Base-by-base conservation (phyloP, 2,113 vertebrate genomes). In the Cinclus cinclus region DNA sequence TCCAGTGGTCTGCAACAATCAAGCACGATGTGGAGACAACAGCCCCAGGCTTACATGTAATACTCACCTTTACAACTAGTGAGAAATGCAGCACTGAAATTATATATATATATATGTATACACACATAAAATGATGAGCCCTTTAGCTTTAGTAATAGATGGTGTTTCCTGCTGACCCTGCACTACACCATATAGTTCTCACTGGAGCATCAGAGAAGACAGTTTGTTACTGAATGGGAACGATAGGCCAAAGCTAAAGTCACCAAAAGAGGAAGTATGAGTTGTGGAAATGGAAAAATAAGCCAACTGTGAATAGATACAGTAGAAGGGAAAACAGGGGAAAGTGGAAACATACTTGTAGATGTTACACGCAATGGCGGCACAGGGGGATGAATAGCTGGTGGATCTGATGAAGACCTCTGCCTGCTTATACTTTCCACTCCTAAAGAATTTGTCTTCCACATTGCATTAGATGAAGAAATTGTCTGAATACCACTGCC, bases 351-450 rank as follows among this genome's bases (percentile, higher is more conserved):
- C 98, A 96, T 98, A 99, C 99, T 99, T 98, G 99, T 98, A 93
- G 99, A 99, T 87, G 99, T 99, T 97, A 99, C 98, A 83, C 99
- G 98, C 92, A 99, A 96, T 67, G 99, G 99, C 71, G 99, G 99
- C 74, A 98, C 98, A 76, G 99, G 99, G 37, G 99, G 99, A 96
- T 99, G 99, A 98, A 99, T 99, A 98, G 99, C 98, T 97, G 99
- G 99, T 90, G 99, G 99, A 98, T 99, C 99, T 67, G 99, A 99
- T 93, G 99, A 99, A 59, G 99, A 99, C 95, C 99, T 98, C 97
- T 99, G 99, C 95, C 99, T 97, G 96, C 99, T 98, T 41, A 97
- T 95, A 25, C 96, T 98, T 79, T 98, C 98, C 97, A 98, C 97
- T 97, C 99, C 98, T 96, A 99, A 96, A 95, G 98, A 97, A 97